Conservation (phyloP, 2,113 vertebrate genomes). For the Excalfactoria chinensis region DNA sequence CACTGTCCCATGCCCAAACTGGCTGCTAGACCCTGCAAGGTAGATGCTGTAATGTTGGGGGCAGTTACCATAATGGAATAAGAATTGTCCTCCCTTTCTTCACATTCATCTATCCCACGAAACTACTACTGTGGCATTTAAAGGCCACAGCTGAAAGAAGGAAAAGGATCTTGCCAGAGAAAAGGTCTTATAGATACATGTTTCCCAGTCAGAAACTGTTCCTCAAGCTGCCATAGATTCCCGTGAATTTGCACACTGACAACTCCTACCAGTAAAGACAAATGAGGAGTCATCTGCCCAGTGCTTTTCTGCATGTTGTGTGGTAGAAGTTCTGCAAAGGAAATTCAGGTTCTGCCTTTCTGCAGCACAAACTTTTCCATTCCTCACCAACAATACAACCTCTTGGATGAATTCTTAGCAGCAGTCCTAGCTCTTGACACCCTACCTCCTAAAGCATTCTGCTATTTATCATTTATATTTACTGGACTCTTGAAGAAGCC, state of each 20-base stretch:
- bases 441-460: not conserved
- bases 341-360: not conserved
- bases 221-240: not conserved
- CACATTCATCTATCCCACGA: not conserved
- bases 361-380: fast-evolving
- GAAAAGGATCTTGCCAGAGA: not conserved
- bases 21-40: not conserved
- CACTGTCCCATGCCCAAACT: not conserved
- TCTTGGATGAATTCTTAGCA: not conserved
- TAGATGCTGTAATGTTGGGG: not conserved
- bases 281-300: not conserved
- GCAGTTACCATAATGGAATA: not conserved
- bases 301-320: fast-evolving
- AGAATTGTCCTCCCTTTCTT: not conserved
- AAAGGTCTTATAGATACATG: not conserved
- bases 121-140: not conserved
- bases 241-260: not conserved
- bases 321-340: not conserved
- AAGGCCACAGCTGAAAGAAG: not conserved
- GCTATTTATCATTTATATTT: not conserved
- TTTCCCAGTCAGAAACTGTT: not conserved
- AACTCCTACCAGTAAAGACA: not conserved
- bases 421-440: not conserved
- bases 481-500: not conserved
- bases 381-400: not conserved